Conservation (phyloP, 2,113 vertebrate genomes). For the Salminus brasiliensis region DNA sequence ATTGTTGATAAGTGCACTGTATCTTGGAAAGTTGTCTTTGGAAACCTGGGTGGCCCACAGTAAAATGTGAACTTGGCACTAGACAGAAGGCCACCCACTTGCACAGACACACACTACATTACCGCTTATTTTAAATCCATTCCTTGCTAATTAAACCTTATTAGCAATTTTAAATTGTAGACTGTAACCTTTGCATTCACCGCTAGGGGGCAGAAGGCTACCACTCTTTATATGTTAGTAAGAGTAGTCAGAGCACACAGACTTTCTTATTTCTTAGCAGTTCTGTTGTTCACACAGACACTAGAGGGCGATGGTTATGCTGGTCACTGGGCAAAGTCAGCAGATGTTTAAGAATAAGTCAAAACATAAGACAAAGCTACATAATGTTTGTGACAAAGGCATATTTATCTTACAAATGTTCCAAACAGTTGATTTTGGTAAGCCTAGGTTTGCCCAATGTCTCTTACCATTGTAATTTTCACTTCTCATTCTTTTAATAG, state of each 20-base stretch:
- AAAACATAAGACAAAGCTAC: too few relatives aligned
- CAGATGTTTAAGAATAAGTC: too few relatives aligned
- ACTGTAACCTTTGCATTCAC: background rate
- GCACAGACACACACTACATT: background rate
- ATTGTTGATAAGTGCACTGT: slow-evolving; percentile 26
- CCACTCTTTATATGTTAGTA: background rate
- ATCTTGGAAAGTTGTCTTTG: slow-evolving; percentile 24
- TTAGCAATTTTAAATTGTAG: background rate
- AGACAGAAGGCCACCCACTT: slow-evolving; percentile 27
- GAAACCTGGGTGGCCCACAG: slow-evolving; percentile 44
- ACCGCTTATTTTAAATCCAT: background rate
- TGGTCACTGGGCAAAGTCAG: too few relatives aligned
- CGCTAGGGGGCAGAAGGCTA: background rate
- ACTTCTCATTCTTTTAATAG: too few relatives aligned
- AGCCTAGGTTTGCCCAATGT: too few relatives aligned
- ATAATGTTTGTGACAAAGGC: too few relatives aligned
- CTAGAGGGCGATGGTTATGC: slow-evolving; percentile 41
- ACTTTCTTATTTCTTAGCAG: background rate
- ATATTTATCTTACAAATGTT: too few relatives aligned
- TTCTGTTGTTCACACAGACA: slow-evolving; percentile 18
- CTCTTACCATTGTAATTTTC: too few relatives aligned
- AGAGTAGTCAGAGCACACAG: background rate
- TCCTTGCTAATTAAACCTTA: background rate
- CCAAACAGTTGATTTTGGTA: too few relatives aligned
- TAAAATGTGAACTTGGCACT: background rate